A percentile compares a stretch with the other conserved stretches of the same genome.
These are phyloP conservation scores for Gyrodactylus bullatarudis DNA, from an alignment of 1,140 invertebrate genomes.

Conservation along the genomic window DNA sequence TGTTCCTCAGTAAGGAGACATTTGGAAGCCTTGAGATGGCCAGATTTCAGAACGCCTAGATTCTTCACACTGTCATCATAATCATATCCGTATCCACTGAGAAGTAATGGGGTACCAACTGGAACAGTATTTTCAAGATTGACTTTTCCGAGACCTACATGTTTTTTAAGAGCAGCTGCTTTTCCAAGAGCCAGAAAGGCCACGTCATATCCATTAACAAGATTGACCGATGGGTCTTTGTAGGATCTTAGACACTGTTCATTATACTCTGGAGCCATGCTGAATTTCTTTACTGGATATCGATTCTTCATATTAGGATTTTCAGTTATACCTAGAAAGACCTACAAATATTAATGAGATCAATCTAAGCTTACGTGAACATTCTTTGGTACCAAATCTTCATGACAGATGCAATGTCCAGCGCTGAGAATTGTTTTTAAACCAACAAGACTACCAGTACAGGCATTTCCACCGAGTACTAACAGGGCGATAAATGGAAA, in stretches of 20 bases:
- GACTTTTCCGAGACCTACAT: neutral
- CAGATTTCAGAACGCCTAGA: neutral
- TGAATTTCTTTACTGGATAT: too few species aligned
- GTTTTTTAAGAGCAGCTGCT: neutral
- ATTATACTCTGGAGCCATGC: neutral
- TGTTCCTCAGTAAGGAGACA: neutral
- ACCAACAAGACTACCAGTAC: too few species aligned
- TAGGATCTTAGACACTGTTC: neutral
- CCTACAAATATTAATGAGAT: too few species aligned
- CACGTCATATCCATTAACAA: neutral
- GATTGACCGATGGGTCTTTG: neutral
- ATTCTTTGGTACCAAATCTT: too few species aligned
- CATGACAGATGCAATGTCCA: too few species aligned
- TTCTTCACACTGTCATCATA: neutral
- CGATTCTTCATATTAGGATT: too few species aligned
- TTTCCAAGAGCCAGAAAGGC: neutral
- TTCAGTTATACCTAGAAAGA: too few species aligned
- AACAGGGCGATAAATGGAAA: too few species aligned
- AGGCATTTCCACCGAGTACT: too few species aligned
- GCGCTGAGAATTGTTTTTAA: too few species aligned
- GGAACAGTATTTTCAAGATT: neutral
- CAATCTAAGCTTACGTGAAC: too few species aligned
- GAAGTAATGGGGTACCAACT: neutral
- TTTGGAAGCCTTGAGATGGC: neutral
- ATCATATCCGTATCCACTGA: neutral